Percentiles rank a stretch among this genome's conserved stretches.
phyloP scores from a whole-genome alignment of 2,113 vertebrate genomes.

The Phyllopteryx taeniolatus region DNA sequence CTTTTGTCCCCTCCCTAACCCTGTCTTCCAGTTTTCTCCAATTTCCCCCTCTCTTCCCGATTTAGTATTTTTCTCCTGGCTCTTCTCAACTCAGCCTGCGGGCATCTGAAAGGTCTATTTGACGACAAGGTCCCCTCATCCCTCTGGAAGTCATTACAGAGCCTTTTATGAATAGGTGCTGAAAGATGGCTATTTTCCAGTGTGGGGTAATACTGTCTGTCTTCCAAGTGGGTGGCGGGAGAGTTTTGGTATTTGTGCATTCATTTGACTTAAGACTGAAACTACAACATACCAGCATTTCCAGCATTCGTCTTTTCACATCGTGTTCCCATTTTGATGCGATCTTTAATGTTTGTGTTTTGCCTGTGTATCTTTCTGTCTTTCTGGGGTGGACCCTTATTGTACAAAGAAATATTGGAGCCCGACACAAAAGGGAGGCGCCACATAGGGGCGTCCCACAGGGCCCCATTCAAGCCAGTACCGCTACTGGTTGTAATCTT shows the following conservation, averaged over 20 bases:
- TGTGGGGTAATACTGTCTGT: constrained; percentile 34
- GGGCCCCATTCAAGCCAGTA: too few relatives aligned
- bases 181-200: constrained; percentile 61
- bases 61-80: constrained; percentile 58
- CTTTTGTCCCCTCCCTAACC: not conserved
- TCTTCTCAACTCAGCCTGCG: constrained; percentile 54
- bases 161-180: constrained; percentile 74
- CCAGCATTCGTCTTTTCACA: constrained; percentile 15
- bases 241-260: constrained; percentile 41
- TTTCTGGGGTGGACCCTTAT: too few relatives aligned
- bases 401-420: too few relatives aligned
- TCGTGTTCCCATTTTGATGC: not conserved
- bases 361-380: not conserved
- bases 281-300: constrained; percentile 28
- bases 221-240: constrained; percentile 22
- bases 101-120: constrained; percentile 69
- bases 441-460: too few relatives aligned
- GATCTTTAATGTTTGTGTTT: constrained; percentile 1
- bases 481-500: too few relatives aligned
- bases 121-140: constrained; percentile 62
- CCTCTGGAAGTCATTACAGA: constrained; percentile 77
- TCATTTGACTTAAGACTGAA: constrained; percentile 36
- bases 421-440: too few relatives aligned
- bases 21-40: not conserved
- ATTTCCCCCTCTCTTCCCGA: constrained; percentile 31